Percentiles rank a stretch among this genome's conserved stretches.
Evolutionary conservation across 2,888 invertebrate species (phyloP).

Genomic region (Urechis unicinctus): DNA sequence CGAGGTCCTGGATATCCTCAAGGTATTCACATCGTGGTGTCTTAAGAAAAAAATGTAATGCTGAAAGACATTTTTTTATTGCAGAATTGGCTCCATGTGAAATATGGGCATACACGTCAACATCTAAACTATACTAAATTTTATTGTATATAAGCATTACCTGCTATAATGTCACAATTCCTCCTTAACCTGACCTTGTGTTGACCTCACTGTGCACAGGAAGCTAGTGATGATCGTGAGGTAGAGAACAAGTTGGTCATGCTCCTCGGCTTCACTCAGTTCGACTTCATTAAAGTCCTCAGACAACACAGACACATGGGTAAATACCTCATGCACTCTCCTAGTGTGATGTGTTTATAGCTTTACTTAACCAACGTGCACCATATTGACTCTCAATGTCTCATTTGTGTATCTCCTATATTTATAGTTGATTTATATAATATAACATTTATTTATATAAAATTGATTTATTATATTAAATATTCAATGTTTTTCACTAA

Average conservation of each 20-base stretch:
- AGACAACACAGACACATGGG: constrained; percentile 69
- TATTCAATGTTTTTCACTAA: too few relatives aligned
- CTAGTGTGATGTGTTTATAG: background rate
- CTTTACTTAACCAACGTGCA: too few relatives aligned
- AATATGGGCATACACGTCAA: too few relatives aligned
- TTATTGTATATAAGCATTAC: too few relatives aligned
- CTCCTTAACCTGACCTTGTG: too few relatives aligned
- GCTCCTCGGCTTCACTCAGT: constrained; percentile 89
- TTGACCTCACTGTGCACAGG: too few relatives aligned
- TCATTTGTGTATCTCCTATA: background rate
- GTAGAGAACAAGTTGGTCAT: constrained; percentile 93
- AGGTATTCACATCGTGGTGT: too few relatives aligned
- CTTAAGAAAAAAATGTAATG: too few relatives aligned
- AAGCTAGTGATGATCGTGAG: constrained; percentile 90
- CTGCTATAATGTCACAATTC: too few relatives aligned
- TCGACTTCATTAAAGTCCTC: constrained; percentile 91
- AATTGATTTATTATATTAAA: too few relatives aligned
- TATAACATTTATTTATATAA: background rate
- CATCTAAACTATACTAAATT: too few relatives aligned
- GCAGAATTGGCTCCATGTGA: background rate
- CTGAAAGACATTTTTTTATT: background rate
- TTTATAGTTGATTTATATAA: background rate
- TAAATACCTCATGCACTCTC: constrained; percentile 51
- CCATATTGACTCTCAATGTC: background rate
- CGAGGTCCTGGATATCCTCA: constrained; percentile 79